Evolutionary conservation across 1,140 invertebrate species (phyloP).

Genomic region (Drosophila hydei): DNA sequence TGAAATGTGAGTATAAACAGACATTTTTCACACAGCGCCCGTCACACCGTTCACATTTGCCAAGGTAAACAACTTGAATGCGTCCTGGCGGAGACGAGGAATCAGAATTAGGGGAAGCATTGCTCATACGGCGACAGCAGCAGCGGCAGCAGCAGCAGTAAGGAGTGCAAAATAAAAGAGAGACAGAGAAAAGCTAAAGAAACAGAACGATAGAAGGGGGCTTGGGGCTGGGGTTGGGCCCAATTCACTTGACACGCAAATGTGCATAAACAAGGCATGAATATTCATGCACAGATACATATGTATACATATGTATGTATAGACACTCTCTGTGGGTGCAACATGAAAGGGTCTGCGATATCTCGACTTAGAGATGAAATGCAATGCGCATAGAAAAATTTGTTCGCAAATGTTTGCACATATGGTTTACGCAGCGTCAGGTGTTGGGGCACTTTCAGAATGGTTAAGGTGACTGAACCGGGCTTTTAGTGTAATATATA

Average conservation of each 20-base stretch:
- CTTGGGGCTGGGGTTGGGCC: conserved; percentile 1
- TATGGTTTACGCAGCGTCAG: conserved; percentile 25
- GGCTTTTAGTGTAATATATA: conserved; percentile 5
- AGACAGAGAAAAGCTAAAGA: conserved; percentile 41
- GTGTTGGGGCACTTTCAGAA: too few species aligned
- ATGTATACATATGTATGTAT: not conserved
- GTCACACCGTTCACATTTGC: conserved; percentile 30
- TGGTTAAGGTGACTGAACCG: conserved; percentile 31
- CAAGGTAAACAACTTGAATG: conserved; percentile 77
- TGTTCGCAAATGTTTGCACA: conserved; percentile 65
- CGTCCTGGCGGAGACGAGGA: conserved; percentile 10
- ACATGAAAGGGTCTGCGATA: conserved; percentile 68
- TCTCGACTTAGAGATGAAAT: conserved; percentile 83
- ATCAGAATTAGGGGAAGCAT: conserved; percentile 12
- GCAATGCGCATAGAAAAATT: conserved; percentile 81
- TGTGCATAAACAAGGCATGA: conserved; percentile 83
- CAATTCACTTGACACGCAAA: conserved; percentile 82
- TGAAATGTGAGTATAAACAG: conserved; percentile 81
- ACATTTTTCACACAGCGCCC: conserved; percentile 71
- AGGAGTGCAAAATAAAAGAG: conserved; percentile 14
- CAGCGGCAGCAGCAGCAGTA: too few species aligned
- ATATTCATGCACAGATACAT: conserved; percentile 71
- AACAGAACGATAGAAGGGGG: not conserved
- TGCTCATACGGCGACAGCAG: conserved; percentile 16
- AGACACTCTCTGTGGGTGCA: conserved; percentile 32